Percentiles rank a stretch among this genome's conserved stretches.
phyloP scores from a whole-genome alignment of 1,140 invertebrate species.

The Varroa destructor region DNA sequence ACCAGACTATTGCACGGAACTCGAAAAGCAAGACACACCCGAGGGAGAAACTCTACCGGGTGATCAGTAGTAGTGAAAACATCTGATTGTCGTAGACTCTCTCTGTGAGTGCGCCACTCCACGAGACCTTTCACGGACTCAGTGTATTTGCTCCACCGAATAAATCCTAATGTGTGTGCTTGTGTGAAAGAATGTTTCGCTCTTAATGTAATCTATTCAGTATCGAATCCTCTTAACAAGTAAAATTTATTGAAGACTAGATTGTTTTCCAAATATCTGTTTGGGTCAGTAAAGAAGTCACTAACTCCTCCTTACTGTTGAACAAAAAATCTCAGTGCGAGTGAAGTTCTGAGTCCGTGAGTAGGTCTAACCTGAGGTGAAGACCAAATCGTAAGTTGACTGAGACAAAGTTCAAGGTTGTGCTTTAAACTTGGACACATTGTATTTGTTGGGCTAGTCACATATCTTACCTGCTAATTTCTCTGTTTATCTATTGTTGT shows the following conservation, averaged over 20 bases:
- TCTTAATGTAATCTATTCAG: background rate
- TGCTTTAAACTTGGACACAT: too few species aligned
- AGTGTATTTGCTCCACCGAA: background rate
- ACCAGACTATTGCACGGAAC: constrained; percentile 3
- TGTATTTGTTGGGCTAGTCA: too few species aligned
- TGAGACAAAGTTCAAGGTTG: too few species aligned
- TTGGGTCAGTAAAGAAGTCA: too few species aligned
- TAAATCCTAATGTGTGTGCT: too few species aligned
- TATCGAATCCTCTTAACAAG: background rate
- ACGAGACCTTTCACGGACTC: constrained; percentile 27
- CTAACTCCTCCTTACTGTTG: too few species aligned
- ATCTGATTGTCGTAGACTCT: constrained; percentile 15
- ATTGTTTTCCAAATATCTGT: too few species aligned
- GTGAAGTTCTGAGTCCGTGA: constrained; percentile 14
- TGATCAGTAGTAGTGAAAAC: background rate
- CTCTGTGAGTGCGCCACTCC: constrained; percentile 1
- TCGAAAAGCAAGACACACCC: constrained; percentile 13
- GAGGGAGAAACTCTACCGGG: constrained; percentile 16
- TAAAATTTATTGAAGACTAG: too few species aligned
- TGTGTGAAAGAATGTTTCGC: background rate
- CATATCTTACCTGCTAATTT: too few species aligned
- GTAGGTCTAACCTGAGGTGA: constrained; percentile 7
- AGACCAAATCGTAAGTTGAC: constrained; percentile 18
- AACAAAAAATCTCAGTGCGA: too few species aligned
- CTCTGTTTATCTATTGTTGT: too few species aligned